Base-by-base conservation (phyloP, 1,140 invertebrate species). In the Drosophila oshimai region DNA sequence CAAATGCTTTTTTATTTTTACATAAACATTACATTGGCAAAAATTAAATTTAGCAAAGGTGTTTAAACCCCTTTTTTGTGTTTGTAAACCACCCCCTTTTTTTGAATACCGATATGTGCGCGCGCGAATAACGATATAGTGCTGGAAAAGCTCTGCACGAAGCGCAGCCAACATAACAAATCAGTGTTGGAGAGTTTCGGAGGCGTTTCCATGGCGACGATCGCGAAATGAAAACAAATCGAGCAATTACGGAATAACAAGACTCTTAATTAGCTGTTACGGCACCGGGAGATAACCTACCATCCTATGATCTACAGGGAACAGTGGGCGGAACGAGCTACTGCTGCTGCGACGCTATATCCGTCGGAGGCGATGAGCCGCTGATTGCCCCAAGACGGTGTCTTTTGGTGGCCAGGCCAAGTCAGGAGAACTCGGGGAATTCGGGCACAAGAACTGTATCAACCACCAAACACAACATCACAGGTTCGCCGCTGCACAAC, bases 391-490 rank as follows among this genome's bases (percentile, higher is more conserved):
- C n/a, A 7, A 20, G 26, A 28, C 24, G 64, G 22, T 26, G 64
- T 39, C 51, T 60, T 29, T 4, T 33, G 17, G 49, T 13, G 49
- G 34, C 6, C 2, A 39, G 18, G 6, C 20, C 10, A 39, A 39
- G 9, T 49, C 22, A n/a, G 22, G 22, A 10, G 6, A 44, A 61
- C 36, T 51, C 15, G 15, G 46, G n/a, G 6, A 28, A 22, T 5
- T 57, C 31, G 18, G 51, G 44, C 5, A 33, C 24, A 6, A 31
- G 49, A 33, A 53, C 13, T 53, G 46, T 20, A 79, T 62, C 74
- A 34, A 79, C 80, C 80, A 86, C 80, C 76, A 42, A 28, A 57
- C 50, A 81, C 72, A 87, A 86, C 80, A 81, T 79, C 64, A 64
- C 80, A 62, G 72, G 57, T 62, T 70, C 67, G 81, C 55, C 58